Evolutionary conservation across 1,140 invertebrate species (phyloP).

Genomic region (Elymnias hypermnestra): DNA sequence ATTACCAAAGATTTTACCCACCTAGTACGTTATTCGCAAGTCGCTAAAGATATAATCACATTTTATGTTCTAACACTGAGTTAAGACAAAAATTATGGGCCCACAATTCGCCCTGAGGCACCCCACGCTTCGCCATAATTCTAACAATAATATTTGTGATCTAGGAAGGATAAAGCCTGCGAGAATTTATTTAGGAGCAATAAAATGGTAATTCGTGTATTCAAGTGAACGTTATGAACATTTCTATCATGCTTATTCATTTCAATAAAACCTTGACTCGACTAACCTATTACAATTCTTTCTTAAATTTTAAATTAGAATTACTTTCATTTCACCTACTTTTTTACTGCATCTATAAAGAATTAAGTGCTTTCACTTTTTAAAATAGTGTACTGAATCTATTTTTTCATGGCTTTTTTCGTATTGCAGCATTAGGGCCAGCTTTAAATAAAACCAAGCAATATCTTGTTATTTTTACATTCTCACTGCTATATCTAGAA

Average conservation of each 20-base stretch:
- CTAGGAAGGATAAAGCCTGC: slow-evolving; percentile 47
- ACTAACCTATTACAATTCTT: slow-evolving; percentile 1
- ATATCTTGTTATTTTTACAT: too few relatives aligned
- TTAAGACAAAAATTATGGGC: slow-evolving; percentile 71
- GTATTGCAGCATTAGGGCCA: not conserved
- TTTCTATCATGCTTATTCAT: not conserved
- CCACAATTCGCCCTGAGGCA: slow-evolving; percentile 54
- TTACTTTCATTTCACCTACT: not conserved
- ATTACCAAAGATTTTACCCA: slow-evolving; percentile 56
- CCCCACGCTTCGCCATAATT: slow-evolving; percentile 58
- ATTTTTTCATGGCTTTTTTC: not conserved
- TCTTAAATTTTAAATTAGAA: not conserved
- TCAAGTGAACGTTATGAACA: slow-evolving; percentile 13
- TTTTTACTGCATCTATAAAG: not conserved
- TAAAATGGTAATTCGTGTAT: slow-evolving; percentile 26
- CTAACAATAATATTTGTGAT: slow-evolving; percentile 65
- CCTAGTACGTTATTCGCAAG: slow-evolving; percentile 56
- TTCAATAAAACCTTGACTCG: slow-evolving; percentile 3
- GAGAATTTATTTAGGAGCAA: slow-evolving; percentile 48
- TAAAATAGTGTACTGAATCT: too few relatives aligned
- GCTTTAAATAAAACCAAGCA: too few relatives aligned
- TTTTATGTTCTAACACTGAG: slow-evolving; percentile 71
- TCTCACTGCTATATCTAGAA: too few relatives aligned
- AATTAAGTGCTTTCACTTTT: too few relatives aligned
- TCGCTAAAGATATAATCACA: slow-evolving; percentile 65